Percentiles rank a stretch among this genome's conserved stretches.
Conservation (phyloP, 1,140 invertebrate genomes). For the Pseudomyrmex flavicornis region DNA sequence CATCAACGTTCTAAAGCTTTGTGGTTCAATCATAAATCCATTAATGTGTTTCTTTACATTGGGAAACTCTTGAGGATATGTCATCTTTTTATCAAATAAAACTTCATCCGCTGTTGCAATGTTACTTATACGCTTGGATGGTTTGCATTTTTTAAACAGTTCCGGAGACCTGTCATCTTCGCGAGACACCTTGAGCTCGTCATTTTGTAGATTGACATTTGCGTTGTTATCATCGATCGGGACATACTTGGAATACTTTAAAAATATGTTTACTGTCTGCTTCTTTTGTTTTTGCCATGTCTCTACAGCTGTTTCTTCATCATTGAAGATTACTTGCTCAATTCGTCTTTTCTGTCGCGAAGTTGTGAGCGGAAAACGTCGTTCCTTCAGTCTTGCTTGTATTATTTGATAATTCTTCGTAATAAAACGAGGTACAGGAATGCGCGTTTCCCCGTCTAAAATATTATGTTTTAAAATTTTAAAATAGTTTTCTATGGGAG, state of each 20-base stretch:
- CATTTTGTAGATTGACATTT: background rate
- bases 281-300: background rate
- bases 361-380: background rate
- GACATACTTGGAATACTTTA: background rate
- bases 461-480: slow-evolving; percentile 13
- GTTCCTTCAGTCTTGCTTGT: background rate
- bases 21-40: background rate
- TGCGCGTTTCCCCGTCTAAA: background rate
- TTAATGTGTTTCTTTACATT: background rate
- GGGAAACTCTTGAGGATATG: background rate
- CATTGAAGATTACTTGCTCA: background rate
- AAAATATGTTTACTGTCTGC: background rate
- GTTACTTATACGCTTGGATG: background rate
- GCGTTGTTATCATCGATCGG: background rate
- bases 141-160: background rate
- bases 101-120: background rate
- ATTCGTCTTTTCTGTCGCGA: background rate
- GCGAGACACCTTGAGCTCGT: background rate
- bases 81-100: background rate
- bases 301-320: background rate
- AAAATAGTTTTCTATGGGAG: slow-evolving; percentile 13
- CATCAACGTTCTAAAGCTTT: background rate
- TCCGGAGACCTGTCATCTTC: background rate
- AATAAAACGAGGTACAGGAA: background rate
- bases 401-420: background rate